Evolutionary conservation across 1,140 invertebrate genomes (phyloP), one percentile per base, ranked within the genome.

Genomic region (Euura saliciscinereae): DNA sequence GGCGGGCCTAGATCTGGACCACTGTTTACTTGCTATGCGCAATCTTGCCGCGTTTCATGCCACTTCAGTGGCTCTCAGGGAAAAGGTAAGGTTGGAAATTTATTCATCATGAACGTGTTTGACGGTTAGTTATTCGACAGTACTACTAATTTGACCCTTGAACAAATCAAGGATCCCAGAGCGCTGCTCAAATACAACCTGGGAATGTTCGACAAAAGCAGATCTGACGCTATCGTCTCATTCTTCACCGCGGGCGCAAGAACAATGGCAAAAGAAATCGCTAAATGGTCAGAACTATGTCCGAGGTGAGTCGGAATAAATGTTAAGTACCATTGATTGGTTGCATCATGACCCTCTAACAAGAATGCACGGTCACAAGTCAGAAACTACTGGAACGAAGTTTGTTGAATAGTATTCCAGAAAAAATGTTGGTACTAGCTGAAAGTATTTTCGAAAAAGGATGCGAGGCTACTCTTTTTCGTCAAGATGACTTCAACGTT

Each of bases 1-100:
- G 42, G 69, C 74, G 6, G 87, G 88, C 2, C 76, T 90, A 8
- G 84, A 89, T 79, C 74, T 85, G 44, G 78, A 85, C 3, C 81
- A 86, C 51, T 81, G 83, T 3, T 79, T 81, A 44, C 72, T 87
- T 3, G 84, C 89, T 13, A 76, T 90, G 0, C 78, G 84, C 2
- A 89, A 89, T 72, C 65, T 90, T 73, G 89, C 88, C n/a, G 85
- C 84, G 73, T 84, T 89, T 77, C 89, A 90, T 78, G 89, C 88
- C 42, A 81, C 85, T 3, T 86, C 87, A 3, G 82, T 84, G 69
- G 82, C 68, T 8, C 73, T 90, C 71, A 86, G 85, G 69, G 85
- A 89, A 78, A 88, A 88, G 81, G 89, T 89, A 82, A 66, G 64
- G 13, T 8, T 44, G 4, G 4, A n/a, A n/a, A n/a, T n/a, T n/a